These are phyloP conservation scores for Philhelius pedissequus DNA, from an alignment of 2,888 invertebrate genomes.

Conservation along the genomic window DNA sequence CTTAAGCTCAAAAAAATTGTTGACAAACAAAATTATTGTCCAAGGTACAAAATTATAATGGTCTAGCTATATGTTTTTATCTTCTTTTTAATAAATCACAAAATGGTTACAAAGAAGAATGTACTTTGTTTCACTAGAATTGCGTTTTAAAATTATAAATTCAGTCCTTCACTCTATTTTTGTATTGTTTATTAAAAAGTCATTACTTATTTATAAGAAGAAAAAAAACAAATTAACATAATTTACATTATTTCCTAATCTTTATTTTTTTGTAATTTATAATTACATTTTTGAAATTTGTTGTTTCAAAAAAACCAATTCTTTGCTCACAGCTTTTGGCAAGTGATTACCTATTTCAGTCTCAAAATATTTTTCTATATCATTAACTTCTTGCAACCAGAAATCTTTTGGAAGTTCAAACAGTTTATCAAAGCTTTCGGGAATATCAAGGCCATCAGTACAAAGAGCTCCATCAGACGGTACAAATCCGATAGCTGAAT, in stretches of 20 bases:
- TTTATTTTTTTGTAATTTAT: constrained; percentile 79
- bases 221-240: not conserved
- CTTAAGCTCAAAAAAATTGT: not conserved
- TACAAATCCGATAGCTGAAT: constrained; percentile 88
- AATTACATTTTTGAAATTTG: constrained; percentile 69
- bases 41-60: not conserved
- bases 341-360: constrained; percentile 93
- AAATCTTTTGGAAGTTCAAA: constrained; percentile 93
- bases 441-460: constrained; percentile 83
- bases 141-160: not conserved
- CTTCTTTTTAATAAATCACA: not conserved
- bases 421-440: constrained; percentile 87
- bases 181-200: not conserved
- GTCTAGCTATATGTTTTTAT: not conserved
- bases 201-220: not conserved
- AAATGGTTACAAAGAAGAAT: not conserved
- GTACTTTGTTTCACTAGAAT: not conserved
- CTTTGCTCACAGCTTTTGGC: constrained; percentile 85
- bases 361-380: constrained; percentile 92
- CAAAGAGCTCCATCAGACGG: constrained; percentile 84
- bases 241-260: constrained; percentile 80
- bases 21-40: not conserved
- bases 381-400: constrained; percentile 91
- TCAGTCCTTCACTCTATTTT: not conserved
- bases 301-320: constrained; percentile 83